Base-by-base conservation (phyloP, 2,888 invertebrate genomes). In the Spisula subtruncata region DNA sequence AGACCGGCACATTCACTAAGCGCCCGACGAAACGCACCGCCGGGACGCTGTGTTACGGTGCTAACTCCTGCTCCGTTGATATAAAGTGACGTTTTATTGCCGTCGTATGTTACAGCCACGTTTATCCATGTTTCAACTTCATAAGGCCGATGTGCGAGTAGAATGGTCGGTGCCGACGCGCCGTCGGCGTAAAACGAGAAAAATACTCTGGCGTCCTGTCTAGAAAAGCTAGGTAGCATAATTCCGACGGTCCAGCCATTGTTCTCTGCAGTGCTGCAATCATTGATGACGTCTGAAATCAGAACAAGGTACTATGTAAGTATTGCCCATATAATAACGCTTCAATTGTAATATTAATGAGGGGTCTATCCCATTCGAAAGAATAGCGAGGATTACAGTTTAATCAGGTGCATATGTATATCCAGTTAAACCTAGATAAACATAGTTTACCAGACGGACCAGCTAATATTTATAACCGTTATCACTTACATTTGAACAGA, bases 51-150 rank as follows among this genome's bases (percentile, higher is more conserved):
- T 10, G 88, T 86, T 16, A 91, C 85, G 0, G 93, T 91, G 0
- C 93, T 91, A 12, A 96, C 94, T 83, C 93, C 92, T 12, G 95
- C 95, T 0, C 95, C 94, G 84, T 95, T 94, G 56, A 96, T 91
- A 86, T 93, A 96, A 48, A 96, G 85, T 81, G 86, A 90, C 90
- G 95, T 91, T n/a, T 86, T 81, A 20, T 86, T 29, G 10, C 94
- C 94, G 85, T 95, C 93, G 87, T 95, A 96, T 0, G 95, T 91
- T 0, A 94, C 95, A 10, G 95, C 94, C 18, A 96, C 88, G 87
- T 95, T 94, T 0, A 92, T 89, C 96, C 96, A 96, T 10, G 85
- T 84, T 12, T 92, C 91, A 0, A 94, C 94, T 25, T 89, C 87
- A 85, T 94, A 95, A 5, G 86, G 81, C 41, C 84, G 88, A 71